phyloP scores from a whole-genome alignment of 2,888 invertebrate genomes.

The Philopedon plagiatum region DNA sequence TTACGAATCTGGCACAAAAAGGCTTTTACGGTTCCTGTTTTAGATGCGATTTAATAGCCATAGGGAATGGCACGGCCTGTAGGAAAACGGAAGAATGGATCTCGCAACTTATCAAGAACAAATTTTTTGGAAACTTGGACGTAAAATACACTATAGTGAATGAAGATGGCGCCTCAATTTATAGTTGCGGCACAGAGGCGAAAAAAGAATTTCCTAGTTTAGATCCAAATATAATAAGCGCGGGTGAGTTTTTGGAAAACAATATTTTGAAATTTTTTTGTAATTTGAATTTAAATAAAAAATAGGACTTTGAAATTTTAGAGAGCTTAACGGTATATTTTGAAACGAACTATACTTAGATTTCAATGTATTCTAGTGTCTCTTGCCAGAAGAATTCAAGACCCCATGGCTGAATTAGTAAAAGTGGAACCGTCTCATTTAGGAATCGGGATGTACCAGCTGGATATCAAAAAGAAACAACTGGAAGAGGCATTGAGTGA shows the following conservation, averaged over 20 bases:
- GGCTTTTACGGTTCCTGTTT: conserved; percentile 53
- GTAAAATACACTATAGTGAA: conserved; percentile 87
- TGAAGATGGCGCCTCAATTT: conserved; percentile 93
- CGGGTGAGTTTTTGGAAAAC: conserved; percentile 72
- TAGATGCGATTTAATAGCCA: conserved; percentile 85
- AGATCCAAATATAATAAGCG: conserved; percentile 87
- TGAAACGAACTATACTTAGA: no score
- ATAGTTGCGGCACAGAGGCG: conserved; percentile 90
- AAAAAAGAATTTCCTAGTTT: conserved; percentile 87
- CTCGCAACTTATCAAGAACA: conserved; percentile 72
- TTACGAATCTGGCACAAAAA: no score
- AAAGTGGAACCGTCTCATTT: conserved; percentile 95
- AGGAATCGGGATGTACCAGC: conserved; percentile 97
- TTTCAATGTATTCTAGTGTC: conserved; percentile 73
- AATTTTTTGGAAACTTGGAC: conserved; percentile 73
- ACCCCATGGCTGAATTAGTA: conserved; percentile 92
- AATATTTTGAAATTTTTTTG: no score
- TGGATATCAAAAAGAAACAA: conserved; percentile 87
- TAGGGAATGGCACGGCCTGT: conserved; percentile 94
- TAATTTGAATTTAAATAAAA: no score
- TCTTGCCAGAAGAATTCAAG: conserved; percentile 89
- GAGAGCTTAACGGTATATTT: no score
- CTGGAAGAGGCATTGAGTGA: conserved; percentile 82
- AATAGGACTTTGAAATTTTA: no score
- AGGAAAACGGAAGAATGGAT: conserved; percentile 88